Conservation (phyloP, 30 jellyfish, hydroid and myxozoan genomes). For the Phacellophora camtschatica region DNA sequence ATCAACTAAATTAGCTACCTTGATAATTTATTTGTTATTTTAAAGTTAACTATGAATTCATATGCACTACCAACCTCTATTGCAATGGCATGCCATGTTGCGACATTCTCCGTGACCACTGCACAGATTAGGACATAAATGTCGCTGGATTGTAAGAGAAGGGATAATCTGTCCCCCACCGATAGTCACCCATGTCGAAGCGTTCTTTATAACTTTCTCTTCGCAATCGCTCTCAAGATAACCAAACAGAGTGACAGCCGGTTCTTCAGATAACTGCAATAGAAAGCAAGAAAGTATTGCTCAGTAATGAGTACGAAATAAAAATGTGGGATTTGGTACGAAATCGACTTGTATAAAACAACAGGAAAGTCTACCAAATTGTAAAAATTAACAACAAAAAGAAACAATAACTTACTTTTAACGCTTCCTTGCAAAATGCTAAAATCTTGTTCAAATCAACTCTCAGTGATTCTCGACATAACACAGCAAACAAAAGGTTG, state of each 20-base stretch:
- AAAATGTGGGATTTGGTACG: background rate
- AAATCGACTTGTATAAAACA: background rate
- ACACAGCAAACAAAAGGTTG: conserved; percentile 54
- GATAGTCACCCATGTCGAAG: conserved; percentile 62
- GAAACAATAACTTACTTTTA: background rate
- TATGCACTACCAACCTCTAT: conserved; percentile 54
- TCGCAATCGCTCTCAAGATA: conserved; percentile 66
- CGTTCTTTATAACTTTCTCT: conserved; percentile 63
- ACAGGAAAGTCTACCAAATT: background rate
- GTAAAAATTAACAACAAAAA: no score
- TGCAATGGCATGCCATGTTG: conserved; percentile 55
- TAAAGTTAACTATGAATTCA: no score
- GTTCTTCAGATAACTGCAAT: conserved; percentile 38
- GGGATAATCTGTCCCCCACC: conserved; percentile 69
- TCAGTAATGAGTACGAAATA: background rate
- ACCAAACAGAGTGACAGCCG: conserved; percentile 63
- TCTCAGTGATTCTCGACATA: conserved; percentile 60
- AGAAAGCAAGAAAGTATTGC: no score
- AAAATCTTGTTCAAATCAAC: conserved; percentile 30
- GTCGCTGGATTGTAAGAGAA: conserved; percentile 56
- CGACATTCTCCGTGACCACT: conserved; percentile 66
- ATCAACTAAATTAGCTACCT: no score
- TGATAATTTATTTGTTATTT: no score
- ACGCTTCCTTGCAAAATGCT: conserved; percentile 41
- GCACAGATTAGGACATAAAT: conserved; percentile 63